Evolutionary conservation across 1,140 invertebrate genomes (phyloP).

Genomic region (Dreissena rostriformis): DNA sequence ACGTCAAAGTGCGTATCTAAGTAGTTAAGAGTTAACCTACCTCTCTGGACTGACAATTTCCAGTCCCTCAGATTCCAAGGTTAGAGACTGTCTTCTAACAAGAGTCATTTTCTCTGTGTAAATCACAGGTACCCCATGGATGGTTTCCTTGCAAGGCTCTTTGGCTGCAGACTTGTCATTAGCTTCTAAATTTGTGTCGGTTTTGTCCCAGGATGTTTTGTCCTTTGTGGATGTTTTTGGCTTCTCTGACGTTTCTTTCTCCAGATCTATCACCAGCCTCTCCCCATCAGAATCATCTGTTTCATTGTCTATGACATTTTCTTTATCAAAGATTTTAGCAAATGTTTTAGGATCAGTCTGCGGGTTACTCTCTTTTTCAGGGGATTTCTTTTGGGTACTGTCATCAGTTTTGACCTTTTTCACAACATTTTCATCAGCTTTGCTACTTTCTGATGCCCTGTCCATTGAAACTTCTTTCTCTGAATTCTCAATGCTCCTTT

Average conservation of each 20-base stretch:
- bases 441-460: slow-evolving; percentile 1
- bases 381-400: not conserved
- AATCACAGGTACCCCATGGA: no score
- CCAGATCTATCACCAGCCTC: slow-evolving; percentile 60
- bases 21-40: no score
- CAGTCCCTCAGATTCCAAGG: no score
- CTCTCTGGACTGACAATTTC: no score
- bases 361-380: slow-evolving; percentile 2
- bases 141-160: no score
- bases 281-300: slow-evolving; percentile 50
- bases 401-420: not conserved
- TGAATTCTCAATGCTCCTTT: not conserved
- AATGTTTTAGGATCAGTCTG: slow-evolving; percentile 8
- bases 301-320: slow-evolving; percentile 21
- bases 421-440: not conserved
- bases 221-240: no score
- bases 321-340: not conserved
- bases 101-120: no score
- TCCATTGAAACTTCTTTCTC: not conserved
- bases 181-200: no score
- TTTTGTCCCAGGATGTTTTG: no score
- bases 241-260: slow-evolving; percentile 21
- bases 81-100: no score
- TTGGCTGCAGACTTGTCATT: no score
- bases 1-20: no score